A percentile compares a stretch with the other conserved stretches of the same genome.
Evolutionary conservation across 1,140 invertebrate genomes (phyloP).

Genomic region (Aphaenogaster floridana): DNA sequence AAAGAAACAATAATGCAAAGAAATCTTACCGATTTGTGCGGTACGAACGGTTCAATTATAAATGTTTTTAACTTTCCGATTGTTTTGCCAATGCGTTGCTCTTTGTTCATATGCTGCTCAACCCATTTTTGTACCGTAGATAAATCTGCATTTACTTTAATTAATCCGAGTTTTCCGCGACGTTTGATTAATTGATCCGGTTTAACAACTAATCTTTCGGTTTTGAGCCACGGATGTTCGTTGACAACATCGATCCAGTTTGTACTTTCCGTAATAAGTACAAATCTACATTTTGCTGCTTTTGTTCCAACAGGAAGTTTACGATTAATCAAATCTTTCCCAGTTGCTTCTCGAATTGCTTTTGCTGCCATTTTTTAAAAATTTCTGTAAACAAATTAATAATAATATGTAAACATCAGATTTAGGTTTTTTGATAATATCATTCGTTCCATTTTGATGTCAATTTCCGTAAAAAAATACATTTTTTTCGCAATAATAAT

Average conservation of each 20-base stretch:
- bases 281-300: slow-evolving; percentile 93
- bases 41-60: slow-evolving; percentile 98
- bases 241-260: slow-evolving; percentile 93
- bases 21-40: slow-evolving; percentile 93
- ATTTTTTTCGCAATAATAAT: not conserved
- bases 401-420: not conserved
- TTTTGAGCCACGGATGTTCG: slow-evolving; percentile 95
- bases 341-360: slow-evolving; percentile 98
- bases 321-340: slow-evolving; percentile 97
- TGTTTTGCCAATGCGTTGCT: slow-evolving; percentile 95
- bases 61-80: slow-evolving; percentile 96
- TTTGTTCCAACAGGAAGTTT: slow-evolving; percentile 91
- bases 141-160: slow-evolving; percentile 96
- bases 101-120: slow-evolving; percentile 94
- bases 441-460: not conserved
- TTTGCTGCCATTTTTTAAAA: slow-evolving; percentile 96
- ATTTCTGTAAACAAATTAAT: slow-evolving; percentile 23
- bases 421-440: not conserved
- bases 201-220: slow-evolving; percentile 96
- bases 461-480: not conserved
- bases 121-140: slow-evolving; percentile 95
- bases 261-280: slow-evolving; percentile 92
- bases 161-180: slow-evolving; percentile 98
- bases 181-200: slow-evolving; percentile 99
- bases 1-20: not conserved